Conservation (phyloP, 2,888 invertebrate species). For the Tromatobia lineatoria region DNA sequence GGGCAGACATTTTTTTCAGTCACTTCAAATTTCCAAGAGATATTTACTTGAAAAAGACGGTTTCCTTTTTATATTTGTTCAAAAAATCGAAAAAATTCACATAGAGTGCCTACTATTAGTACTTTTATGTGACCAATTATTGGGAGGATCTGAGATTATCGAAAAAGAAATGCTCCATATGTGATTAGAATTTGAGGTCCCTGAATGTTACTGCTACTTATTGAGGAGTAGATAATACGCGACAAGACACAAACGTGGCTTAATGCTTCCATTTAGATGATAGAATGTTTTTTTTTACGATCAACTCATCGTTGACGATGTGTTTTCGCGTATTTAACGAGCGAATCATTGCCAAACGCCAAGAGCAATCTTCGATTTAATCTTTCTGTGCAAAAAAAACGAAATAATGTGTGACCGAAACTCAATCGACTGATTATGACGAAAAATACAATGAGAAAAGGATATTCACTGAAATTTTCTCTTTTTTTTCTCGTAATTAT, state of each 20-base stretch:
- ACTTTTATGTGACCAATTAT: no score
- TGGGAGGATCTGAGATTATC: no score
- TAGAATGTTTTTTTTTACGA: slow-evolving; percentile 59
- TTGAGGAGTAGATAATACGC: slow-evolving; percentile 13
- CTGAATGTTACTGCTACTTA: not conserved
- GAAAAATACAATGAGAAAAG: slow-evolving; percentile 13
- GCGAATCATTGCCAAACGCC: slow-evolving; percentile 4
- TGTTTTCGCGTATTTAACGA: not conserved
- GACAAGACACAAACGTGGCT: slow-evolving; percentile 61
- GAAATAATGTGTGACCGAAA: slow-evolving; percentile 18
- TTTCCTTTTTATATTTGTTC: no score
- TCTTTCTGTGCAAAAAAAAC: not conserved
- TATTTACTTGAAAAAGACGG: no score
- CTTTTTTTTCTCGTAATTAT: slow-evolving; percentile 50
- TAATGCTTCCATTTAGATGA: slow-evolving; percentile 66
- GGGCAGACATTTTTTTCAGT: no score
- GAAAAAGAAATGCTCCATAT: not conserved
- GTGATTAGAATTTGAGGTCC: not conserved
- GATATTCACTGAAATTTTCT: not conserved
- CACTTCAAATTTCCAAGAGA: no score
- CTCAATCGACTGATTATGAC: slow-evolving; percentile 26
- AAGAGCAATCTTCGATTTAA: not conserved
- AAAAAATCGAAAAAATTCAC: no score
- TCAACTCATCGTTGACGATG: slow-evolving; percentile 30
- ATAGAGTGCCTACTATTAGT: no score